Base-by-base conservation (phyloP, 2,888 invertebrate genomes). In the Erebia epiphron region DNA sequence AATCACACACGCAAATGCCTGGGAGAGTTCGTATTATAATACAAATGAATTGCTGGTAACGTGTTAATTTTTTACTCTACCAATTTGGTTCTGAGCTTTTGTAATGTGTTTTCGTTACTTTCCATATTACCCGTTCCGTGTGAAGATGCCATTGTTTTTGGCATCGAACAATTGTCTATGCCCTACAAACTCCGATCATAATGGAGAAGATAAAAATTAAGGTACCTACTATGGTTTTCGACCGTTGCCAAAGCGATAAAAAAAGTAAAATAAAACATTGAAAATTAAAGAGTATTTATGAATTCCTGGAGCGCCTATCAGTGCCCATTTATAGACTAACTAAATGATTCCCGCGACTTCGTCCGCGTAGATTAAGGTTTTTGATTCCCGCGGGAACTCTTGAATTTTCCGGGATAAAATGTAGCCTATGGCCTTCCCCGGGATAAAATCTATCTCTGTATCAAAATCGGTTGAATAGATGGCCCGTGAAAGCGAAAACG, bases 21-120 rank as follows among this genome's bases (percentile, higher is more conserved):
- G 92, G 85, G 92, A 91, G 88, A 85, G 78, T 86, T 83, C 79
- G 62, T 62, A 62, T 46, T 62, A 62, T 46, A 62, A 78, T 84
- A 88, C 86, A 89, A 90, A 90, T 89, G 88, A 90, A 90, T 91
- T 86, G 88, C 83, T 77, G 80, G 75, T 76, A 86, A 91, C 86
- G 87, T 86, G 91, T 90, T 92, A 89, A 92, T 92, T 91, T 75
- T 46, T 88, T 83, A 86, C 84, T 83, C 86, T 79, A 85, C 87
- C 90, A 91, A 91, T 91, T 91, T 89, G 83, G 83, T 82, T 84
- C 85, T 84, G 85, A 86, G 82, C 89, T 90, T 91, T 92, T 90
- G 91, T 88, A 92, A 92, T 92, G 90, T 89, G 85, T 90, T 92
- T 92, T 92, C 89, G 90, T 88, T 91, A 86, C 87, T 91, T 90